A percentile compares a stretch with the other conserved stretches of the same genome.
Evolutionary conservation across 2,888 invertebrate genomes (phyloP).

Genomic region (Pycnomerus fuliginosus): DNA sequence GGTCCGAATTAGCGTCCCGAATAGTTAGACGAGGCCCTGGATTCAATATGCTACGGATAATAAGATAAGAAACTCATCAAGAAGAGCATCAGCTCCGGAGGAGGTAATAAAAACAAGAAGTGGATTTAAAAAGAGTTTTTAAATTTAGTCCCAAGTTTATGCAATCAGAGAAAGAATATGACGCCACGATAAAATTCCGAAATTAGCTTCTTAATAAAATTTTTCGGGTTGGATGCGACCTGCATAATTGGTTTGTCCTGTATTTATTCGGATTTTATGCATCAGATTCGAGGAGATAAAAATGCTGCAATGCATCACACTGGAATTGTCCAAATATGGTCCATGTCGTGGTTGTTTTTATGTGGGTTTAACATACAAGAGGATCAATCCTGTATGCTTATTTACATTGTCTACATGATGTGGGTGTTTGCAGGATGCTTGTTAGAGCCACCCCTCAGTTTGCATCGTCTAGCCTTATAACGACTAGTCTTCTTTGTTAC

Average conservation of each 20-base stretch:
- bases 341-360: constrained; percentile 25
- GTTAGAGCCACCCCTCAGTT: constrained; percentile 26
- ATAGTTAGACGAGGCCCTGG: constrained; percentile 12
- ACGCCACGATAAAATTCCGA: background rate
- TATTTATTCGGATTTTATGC: background rate
- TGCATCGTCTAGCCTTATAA: constrained; percentile 26
- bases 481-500: constrained; percentile 19
- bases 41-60: constrained; percentile 32
- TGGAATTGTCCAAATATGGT: constrained; percentile 29
- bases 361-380: constrained; percentile 31
- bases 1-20: too few relatives aligned
- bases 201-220: constrained; percentile 1
- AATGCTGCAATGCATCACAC: constrained; percentile 27
- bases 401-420: constrained; percentile 32
- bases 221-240: background rate
- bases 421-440: constrained; percentile 30
- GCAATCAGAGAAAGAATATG: constrained; percentile 1
- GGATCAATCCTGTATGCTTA: constrained; percentile 31
- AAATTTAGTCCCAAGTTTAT: background rate
- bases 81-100: constrained; percentile 26
- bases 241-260: background rate
- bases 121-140: constrained; percentile 23
- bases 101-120: constrained; percentile 28
- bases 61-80: constrained; percentile 36
- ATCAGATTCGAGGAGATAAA: constrained; percentile 12